phyloP scores from a whole-genome alignment of 2,888 invertebrate species.

The Tinea trinotella region DNA sequence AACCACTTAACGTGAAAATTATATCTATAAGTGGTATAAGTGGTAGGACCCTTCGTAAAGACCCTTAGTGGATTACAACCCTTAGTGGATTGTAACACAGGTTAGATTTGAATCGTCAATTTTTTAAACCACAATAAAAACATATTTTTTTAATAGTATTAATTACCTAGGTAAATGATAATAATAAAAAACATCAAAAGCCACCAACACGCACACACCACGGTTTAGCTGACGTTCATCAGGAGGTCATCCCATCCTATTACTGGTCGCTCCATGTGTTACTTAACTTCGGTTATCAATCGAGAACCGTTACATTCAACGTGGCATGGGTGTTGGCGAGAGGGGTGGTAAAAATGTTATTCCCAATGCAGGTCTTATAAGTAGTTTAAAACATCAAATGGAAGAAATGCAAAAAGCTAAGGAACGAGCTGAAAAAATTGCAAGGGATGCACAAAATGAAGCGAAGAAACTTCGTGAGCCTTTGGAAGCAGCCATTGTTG shows the following conservation, averaged over 20 bases:
- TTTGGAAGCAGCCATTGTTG: constrained; percentile 77
- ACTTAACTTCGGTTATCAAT: constrained; percentile 63
- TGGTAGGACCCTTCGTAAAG: too few species aligned
- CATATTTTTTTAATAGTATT: too few species aligned
- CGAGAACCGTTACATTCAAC: constrained; percentile 60
- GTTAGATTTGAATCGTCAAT: too few species aligned
- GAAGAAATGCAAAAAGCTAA: constrained; percentile 84
- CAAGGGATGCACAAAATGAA: constrained; percentile 78
- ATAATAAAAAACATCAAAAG: too few species aligned
- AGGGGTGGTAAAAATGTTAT: not conserved
- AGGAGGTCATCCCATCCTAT: constrained; percentile 35
- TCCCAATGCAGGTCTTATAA: constrained; percentile 74
- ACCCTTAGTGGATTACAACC: too few species aligned
- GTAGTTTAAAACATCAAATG: constrained; percentile 83
- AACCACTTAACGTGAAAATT: too few species aligned
- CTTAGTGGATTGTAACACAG: too few species aligned
- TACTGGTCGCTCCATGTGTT: constrained; percentile 53
- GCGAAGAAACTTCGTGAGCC: constrained; percentile 83
- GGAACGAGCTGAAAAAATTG: constrained; percentile 82
- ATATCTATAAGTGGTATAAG: too few species aligned
- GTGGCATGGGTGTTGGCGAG: constrained; percentile 51
- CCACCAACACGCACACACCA: too few species aligned
- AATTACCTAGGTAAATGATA: too few species aligned
- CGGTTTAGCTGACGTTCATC: constrained; percentile 30
- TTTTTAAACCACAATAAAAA: too few species aligned